Base-by-base conservation (phyloP, 2,113 vertebrate species). In the Cettia cetti region DNA sequence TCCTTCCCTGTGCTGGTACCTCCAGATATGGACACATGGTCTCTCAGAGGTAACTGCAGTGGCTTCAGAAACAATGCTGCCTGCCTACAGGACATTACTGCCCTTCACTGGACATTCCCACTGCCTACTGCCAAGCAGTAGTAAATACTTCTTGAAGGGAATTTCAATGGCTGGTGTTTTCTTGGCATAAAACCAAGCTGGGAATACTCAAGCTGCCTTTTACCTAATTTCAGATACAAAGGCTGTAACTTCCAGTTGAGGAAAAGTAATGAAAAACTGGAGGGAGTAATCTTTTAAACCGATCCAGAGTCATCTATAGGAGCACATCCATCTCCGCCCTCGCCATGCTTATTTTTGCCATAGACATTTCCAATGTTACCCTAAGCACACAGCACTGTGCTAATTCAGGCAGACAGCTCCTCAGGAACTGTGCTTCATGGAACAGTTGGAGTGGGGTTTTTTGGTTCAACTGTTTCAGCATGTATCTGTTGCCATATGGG, bases 351-450 rank as follows among this genome's bases (percentile, higher is more conserved):
- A 66, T 96, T 95, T 95, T 95, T 95, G 91, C 84, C 59, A 13
- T 31, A 92, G 83, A 84, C 82, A 50, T 94, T 91, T 94, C 86
- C 82, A 91, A 81, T 20, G 66, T 44, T 86, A 39, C 57, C 37
- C 54, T 15, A 7, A 82, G 81, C 74, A 53, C 81, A 52, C 3
- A 2, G 66, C 1, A 3, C 83, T 87, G 70, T 31, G 16, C 74
- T 95, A 89, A 95, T 89, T 91, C 81, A 65, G 75, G 84, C 82
- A 95, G 89, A 95, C 95, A 82, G 94, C 86, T 95, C 93, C 86
- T 92, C 2, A 21, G 91, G 95, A 95, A 91, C 30, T 17, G 8
- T 7, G 2, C 68, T 85, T 69, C 12, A 1, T 5, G 10, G 49
- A 94, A 95, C 93, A 92, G 91, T 95, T 95, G 94, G 95, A 91